Evolutionary conservation across 1,140 invertebrate genomes (phyloP).

Genomic region (Drosophila rhopaloa): DNA sequence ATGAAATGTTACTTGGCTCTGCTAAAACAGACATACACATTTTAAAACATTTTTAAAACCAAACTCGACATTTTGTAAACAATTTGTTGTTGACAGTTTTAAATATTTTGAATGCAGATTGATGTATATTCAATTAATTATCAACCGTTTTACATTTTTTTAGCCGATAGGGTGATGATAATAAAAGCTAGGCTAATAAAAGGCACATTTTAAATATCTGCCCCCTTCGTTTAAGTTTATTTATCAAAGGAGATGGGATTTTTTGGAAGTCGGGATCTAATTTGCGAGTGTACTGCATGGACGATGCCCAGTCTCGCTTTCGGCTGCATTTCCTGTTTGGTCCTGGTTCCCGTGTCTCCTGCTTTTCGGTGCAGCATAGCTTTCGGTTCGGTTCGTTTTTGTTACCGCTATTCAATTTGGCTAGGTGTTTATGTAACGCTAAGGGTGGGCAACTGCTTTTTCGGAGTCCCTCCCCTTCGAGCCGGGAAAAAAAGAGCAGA

Average conservation of each 20-base stretch:
- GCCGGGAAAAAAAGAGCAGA: constrained; percentile 19
- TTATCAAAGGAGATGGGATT: neutral
- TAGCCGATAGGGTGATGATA: too few species aligned
- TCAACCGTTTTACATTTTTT: too few species aligned
- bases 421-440: constrained; percentile 3
- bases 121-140: too few species aligned
- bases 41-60: too few species aligned
- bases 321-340: neutral
- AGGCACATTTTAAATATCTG: too few species aligned
- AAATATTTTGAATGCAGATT: too few species aligned
- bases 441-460: constrained; percentile 31
- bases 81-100: too few species aligned
- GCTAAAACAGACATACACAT: too few species aligned
- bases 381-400: constrained; percentile 15
- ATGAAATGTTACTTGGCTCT: too few species aligned
- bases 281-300: constrained; percentile 7
- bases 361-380: neutral
- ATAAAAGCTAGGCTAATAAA: too few species aligned
- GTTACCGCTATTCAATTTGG: neutral
- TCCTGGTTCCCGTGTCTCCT: constrained; percentile 4
- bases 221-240: too few species aligned
- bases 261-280: neutral
- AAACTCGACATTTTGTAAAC: too few species aligned
- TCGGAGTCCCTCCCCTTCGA: neutral
- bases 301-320: neutral